Conservation (phyloP, 2,113 vertebrate species). For the Clarias macrocephalus region DNA sequence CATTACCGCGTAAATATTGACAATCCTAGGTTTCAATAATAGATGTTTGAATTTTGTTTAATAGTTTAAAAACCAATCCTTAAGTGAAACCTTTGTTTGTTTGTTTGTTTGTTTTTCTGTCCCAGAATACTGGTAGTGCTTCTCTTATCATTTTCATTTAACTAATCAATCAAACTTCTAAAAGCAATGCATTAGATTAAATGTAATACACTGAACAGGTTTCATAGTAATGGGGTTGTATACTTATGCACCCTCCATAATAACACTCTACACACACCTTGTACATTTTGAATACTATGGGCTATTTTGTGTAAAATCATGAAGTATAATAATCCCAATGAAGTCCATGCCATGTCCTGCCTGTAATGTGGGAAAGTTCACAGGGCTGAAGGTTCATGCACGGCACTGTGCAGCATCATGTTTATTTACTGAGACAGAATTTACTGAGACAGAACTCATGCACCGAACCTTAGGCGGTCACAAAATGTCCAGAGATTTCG, state of each 20-base stretch:
- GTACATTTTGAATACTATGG: background rate
- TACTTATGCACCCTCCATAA: background rate
- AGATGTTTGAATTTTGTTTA: background rate
- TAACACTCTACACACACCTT: background rate
- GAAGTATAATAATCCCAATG: background rate
- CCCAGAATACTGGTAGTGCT: background rate
- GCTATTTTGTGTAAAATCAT: background rate
- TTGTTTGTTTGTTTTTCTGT: too few relatives aligned
- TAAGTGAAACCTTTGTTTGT: background rate
- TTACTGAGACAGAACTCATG: background rate
- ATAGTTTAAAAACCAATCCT: background rate
- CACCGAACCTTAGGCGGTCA: background rate
- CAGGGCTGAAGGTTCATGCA: background rate
- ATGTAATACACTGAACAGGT: background rate
- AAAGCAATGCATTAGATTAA: background rate
- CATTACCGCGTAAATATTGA: too few relatives aligned
- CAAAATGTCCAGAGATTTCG: background rate
- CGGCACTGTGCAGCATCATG: background rate
- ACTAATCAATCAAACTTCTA: background rate
- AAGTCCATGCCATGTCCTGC: background rate
- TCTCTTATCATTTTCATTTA: background rate
- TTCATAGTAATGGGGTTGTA: background rate
- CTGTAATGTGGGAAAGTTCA: background rate
- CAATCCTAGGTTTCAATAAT: too few relatives aligned
- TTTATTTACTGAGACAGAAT: background rate